Evolutionary conservation across 1,140 invertebrate genomes (phyloP).

Genomic region (Cherax quadricarinatus): DNA sequence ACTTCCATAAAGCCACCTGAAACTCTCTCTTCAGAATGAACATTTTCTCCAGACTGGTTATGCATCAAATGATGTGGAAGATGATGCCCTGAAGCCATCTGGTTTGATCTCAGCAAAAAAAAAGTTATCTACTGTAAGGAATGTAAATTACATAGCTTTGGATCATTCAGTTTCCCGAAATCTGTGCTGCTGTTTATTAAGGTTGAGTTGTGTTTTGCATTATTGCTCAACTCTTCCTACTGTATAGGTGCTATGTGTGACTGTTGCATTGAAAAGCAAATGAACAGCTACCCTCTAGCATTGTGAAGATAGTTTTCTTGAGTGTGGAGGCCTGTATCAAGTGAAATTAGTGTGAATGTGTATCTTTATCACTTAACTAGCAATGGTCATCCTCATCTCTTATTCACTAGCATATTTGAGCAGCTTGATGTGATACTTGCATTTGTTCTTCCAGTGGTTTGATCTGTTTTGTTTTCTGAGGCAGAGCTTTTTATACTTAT

Average conservation of each 20-base stretch:
- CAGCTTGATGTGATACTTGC: slow-evolving; percentile 65
- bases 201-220: slow-evolving; percentile 46
- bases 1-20: slow-evolving; percentile 24
- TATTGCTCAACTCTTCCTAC: slow-evolving; percentile 53
- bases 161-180: not conserved
- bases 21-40: slow-evolving; percentile 20
- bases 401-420: slow-evolving; percentile 47
- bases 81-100: not conserved
- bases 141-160: not conserved
- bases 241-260: slow-evolving; percentile 62
- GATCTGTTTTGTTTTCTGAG: slow-evolving; percentile 50
- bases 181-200: not conserved
- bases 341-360: slow-evolving; percentile 22
- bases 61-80: not conserved
- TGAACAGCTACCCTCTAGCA: slow-evolving; percentile 16
- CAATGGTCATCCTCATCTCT: slow-evolving; percentile 45
- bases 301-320: slow-evolving; percentile 18
- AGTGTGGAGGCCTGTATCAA: slow-evolving; percentile 29
- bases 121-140: not conserved
- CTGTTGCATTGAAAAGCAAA: slow-evolving; percentile 28
- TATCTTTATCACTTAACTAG: slow-evolving; percentile 26
- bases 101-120: not conserved
- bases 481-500: slow-evolving; percentile 48
- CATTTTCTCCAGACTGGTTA: not conserved
- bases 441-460: slow-evolving; percentile 69